Conservation (phyloP, 1,140 invertebrate genomes). For the Macrobrachium nipponense region DNA sequence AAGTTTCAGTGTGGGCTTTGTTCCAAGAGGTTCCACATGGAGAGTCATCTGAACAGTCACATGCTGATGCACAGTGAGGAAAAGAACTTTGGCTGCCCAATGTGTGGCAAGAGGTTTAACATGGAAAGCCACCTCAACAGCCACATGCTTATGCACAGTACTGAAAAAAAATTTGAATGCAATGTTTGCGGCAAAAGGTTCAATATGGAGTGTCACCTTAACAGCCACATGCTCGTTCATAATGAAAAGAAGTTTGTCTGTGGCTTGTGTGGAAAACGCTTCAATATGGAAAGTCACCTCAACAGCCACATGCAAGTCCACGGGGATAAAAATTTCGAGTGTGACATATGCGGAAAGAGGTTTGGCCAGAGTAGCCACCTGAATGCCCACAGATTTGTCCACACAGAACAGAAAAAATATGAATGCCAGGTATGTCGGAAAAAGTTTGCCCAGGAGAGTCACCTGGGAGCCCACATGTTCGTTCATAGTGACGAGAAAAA, state of each 20-base stretch:
- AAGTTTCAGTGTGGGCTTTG: conserved; percentile 44
- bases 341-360: conserved; percentile 63
- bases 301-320: conserved; percentile 92
- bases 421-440: conserved; percentile 58
- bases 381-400: conserved; percentile 49
- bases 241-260: conserved; percentile 74
- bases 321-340: conserved; percentile 61
- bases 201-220: conserved; percentile 91
- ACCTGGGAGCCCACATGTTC: conserved; percentile 64
- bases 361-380: conserved; percentile 51
- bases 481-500: conserved; percentile 71
- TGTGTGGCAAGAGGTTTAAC: conserved; percentile 47
- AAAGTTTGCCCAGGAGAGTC: conserved; percentile 61
- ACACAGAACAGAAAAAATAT: conserved; percentile 43
- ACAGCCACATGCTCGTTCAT: conserved; percentile 83
- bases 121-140: conserved; percentile 51
- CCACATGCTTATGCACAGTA: conserved; percentile 47
- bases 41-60: conserved; percentile 45
- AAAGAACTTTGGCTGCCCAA: conserved; percentile 38
- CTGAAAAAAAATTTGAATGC: conserved; percentile 76
- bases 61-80: conserved; percentile 49
- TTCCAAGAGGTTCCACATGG: conserved; percentile 45
- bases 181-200: conserved; percentile 90
- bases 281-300: conserved; percentile 90
- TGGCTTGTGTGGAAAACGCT: conserved; percentile 82